Percentiles rank a stretch among this genome's conserved stretches.
Conservation (phyloP, 2,888 invertebrate genomes). For the Drosophila pegasa region DNA sequence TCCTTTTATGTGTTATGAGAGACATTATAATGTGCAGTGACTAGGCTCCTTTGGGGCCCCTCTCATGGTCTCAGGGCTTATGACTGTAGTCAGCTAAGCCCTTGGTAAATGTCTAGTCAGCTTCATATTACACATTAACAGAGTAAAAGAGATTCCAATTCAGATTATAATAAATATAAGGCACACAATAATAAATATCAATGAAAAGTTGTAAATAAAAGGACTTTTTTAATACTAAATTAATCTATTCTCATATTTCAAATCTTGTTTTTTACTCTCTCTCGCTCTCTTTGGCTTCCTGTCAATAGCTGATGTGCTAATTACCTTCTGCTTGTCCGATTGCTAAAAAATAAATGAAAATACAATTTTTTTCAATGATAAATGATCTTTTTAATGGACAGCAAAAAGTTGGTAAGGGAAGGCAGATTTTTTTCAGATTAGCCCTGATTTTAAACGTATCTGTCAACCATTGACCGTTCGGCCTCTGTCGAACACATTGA, state of each 20-base stretch:
- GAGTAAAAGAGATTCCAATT: not conserved
- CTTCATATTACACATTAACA: not conserved
- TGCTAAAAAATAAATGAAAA: not conserved
- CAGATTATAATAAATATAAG: too few species aligned
- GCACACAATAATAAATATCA: not conserved
- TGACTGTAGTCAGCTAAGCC: too few species aligned
- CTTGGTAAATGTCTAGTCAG: not conserved
- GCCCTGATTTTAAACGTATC: constrained; percentile 39
- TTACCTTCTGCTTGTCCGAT: not conserved
- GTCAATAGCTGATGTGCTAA: not conserved
- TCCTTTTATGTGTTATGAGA: not conserved
- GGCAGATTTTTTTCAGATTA: constrained; percentile 17
- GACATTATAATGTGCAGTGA: not conserved
- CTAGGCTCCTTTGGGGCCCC: not conserved
- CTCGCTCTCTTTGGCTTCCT: constrained; percentile 16
- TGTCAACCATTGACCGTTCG: constrained; percentile 18
- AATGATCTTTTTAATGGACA: constrained; percentile 45
- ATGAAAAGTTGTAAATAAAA: not conserved
- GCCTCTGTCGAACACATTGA: constrained; percentile 7
- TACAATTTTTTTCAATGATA: constrained; percentile 8
- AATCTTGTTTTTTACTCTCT: not conserved
- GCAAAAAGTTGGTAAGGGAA: constrained; percentile 9
- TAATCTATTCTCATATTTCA: not conserved
- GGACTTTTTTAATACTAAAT: not conserved
- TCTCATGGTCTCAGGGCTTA: not conserved